Evolutionary conservation across 2,113 vertebrate genomes (phyloP), one percentile per base, ranked within the genome.

Genomic region (Eulemur macaco): DNA sequence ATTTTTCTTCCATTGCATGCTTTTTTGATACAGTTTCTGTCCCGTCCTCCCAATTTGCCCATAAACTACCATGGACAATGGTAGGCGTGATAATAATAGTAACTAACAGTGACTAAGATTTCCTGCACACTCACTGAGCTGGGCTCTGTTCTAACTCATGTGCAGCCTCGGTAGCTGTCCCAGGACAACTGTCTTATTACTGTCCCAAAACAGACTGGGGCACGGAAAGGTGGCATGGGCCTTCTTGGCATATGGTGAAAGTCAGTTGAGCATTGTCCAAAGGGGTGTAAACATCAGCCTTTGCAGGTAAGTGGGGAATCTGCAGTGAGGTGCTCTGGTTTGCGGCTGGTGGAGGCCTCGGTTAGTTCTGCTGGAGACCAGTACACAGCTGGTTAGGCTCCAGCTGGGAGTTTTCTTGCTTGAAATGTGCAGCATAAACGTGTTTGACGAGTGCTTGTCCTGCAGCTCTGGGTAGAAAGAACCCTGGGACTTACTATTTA

Each of bases 381-480:
- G 63, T 31, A 63, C 60, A 9, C 15, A 13, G 73, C 6, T 42
- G 84, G 45, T 47, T 85, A 73, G 84, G 77, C 50, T 56, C 15
- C 23, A 3, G 54, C 63, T 18, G 63, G 50, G 66, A 50, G 29
- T n/a, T 69, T n/a, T 77, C 21, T 31, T 94, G 42, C 37, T 47
- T 34, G 78, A 54, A 85, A 54, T 29, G 50, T 60, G 60, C 66
- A 71, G 56, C 50, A 64, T 54, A 87, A 13, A 78, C 1, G 12
- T 54, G 20, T 63, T 25, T 31, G 86, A 47, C 71, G 63, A 0
- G 5, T 83, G 42, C 56, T 84, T 86, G 47, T 74, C 39, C 68
- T 95, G 71, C 25, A 90, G 85, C 69, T 74, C 82, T 82, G 34
- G 56, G 42, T 78, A 31, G 77, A 88, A 56, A n/a, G 82, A 91